Percentiles rank a stretch among this genome's conserved stretches.
Conservation (phyloP, 2,888 invertebrate species). For the Melanargia galathea region DNA sequence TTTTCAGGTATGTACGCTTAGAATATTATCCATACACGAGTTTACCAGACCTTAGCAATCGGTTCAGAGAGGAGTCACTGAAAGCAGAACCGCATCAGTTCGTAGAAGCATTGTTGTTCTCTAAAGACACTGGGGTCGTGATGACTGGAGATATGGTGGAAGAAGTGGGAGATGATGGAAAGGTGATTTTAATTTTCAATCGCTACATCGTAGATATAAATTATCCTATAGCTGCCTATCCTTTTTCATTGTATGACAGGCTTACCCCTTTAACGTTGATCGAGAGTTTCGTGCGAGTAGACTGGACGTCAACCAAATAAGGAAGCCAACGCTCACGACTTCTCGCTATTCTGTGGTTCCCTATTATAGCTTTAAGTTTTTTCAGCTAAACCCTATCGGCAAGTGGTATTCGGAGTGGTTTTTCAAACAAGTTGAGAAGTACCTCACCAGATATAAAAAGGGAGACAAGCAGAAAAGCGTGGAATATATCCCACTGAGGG, state of each 20-base stretch:
- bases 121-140: constrained; percentile 85
- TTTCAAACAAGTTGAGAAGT: constrained; percentile 87
- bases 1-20: constrained; percentile 82
- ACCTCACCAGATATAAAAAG: constrained; percentile 55
- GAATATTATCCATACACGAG: constrained; percentile 85
- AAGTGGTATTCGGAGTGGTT: constrained; percentile 93
- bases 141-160: constrained; percentile 89
- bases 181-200: constrained; percentile 64
- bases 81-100: constrained; percentile 84
- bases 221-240: too few species aligned
- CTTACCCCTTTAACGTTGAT: too few species aligned
- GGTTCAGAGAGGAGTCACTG: constrained; percentile 77
- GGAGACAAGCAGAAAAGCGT: constrained; percentile 54
- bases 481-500: constrained; percentile 89
- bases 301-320: too few species aligned
- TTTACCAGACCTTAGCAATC: constrained; percentile 73
- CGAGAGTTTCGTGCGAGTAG: too few species aligned
- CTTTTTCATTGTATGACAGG: too few species aligned
- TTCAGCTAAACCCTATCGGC: constrained; percentile 87
- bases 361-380: too few species aligned
- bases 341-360: too few species aligned
- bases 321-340: too few species aligned
- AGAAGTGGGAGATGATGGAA: constrained; percentile 77
- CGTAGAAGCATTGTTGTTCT: constrained; percentile 88
- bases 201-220: too few species aligned